Base-by-base conservation (phyloP, 2,888 invertebrate species). In the Perizoma flavofasciatum region DNA sequence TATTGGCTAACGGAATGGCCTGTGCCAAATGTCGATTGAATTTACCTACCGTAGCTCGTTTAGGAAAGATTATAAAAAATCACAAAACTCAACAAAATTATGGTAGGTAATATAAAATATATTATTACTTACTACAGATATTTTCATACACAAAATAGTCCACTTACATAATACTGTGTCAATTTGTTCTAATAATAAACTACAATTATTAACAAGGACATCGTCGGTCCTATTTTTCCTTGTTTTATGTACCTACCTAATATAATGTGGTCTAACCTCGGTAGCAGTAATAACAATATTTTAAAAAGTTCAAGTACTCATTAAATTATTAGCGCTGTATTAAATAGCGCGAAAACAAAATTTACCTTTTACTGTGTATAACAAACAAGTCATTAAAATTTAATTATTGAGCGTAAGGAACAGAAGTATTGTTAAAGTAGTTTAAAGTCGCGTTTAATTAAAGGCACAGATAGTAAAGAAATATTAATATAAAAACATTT, bases 31-130 rank as follows among this genome's bases (percentile, higher is more conserved):
- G 22, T 22, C 22, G 1, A 22, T 22, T 22, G 1, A 22, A 22
- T 22, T 22, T 22, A 22, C 22, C 1, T 22, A 22, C 22, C 22
- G 22, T 22, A 22, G 22, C 22, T 22, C 22, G 22, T 22, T 22
- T 2, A 22, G 22, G 22, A 22, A 22, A 22, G 22, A 3, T n/a
- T 22, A 3, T 22, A 22, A 2, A 22, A 22, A 22, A 22, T 22
- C 10, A 41, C 55, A 47, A 45, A 7, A 49, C 39, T 49, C 50
- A 57, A 60, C 61, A 66, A 61, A 59, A 55, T n/a, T 52, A 59
- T 64, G 43, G 7, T 37, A 22, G 37, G 68, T 73, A 72, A 80
- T 81, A 83, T 75, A 81, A 82, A 83, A 81, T 77, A 73, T 83
- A 79, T 81, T 78, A 68, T 6, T 5, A 70, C 48, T n/a, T 72